Base-by-base conservation (phyloP, 2,113 vertebrate genomes). In the Elephas maximus region DNA sequence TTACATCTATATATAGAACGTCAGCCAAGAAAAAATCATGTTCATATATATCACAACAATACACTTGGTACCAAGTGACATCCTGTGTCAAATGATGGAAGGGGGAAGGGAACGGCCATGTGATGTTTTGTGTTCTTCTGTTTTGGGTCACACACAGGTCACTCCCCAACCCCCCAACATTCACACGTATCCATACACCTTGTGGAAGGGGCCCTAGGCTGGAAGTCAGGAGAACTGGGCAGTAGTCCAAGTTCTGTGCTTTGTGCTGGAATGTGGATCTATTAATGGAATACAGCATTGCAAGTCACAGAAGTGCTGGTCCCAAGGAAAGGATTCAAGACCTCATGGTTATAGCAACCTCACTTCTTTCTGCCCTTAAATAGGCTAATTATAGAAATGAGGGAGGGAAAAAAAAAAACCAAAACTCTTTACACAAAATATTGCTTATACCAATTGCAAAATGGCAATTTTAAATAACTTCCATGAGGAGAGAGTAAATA, bases 181-280 rank as follows among this genome's bases (percentile, higher is more conserved):
- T 45, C 21, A 30, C 21, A 30, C 53, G 37, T 41, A 90, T 88
- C 60, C 2, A 6, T 11, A 79, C 53, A 85, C 90, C 45, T 80
- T 96, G 88, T 88, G 71, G 80, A 93, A 95, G 93, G 73, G 74
- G 71, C 76, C 44, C 60, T 77, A 45, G 44, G 41, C 89, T 93
- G 73, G 82, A 88, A 96, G 76, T 93, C 60, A 63, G 78, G 81
- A 90, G 90, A 84, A 57, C 95, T 93, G 94, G 96, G 96, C 96
- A 93, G 0, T 28, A n/a, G 65, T 81, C 96, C 92, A 96, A 85
- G 30, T 78, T 30, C 85, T 96, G 90, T 90, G 88, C 84, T 97
- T 95, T 97, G 93, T 88, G 45, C 37, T 77, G 90, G 96, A 97
- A 97, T 97, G 90, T 79, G 81, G 53, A 78, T 94, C 96, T 97